Evolutionary conservation across 2,113 vertebrate species (phyloP), one percentile per base, ranked within the genome.

Genomic region (Motacilla tschutschensis): DNA sequence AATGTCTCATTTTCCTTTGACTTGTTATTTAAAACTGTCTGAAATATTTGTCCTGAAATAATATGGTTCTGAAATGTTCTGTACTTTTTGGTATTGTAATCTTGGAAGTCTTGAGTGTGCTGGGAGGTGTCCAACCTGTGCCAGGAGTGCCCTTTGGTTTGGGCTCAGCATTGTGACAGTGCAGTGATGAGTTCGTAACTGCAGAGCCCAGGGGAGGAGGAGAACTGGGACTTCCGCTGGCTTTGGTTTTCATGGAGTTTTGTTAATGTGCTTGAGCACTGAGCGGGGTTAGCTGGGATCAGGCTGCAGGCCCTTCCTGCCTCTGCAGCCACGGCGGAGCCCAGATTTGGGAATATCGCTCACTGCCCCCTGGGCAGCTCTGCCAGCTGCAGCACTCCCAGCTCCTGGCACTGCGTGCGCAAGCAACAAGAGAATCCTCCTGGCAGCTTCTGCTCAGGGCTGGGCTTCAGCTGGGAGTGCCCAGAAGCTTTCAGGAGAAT

Each of bases 21-120:
- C 51, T 71, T 88, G 75, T 76, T 94, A 93, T 85, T 94, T 95
- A 85, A 85, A 85, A 91, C 54, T 50, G 72, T 71, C 82, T 86
- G 83, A 53, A 85, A 46, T 64, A 58, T 70, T 87, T 86, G 62
- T 85, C 65, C 66, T 79, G 31, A 85, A 92, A 85, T 62, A 77
- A 66, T 24, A 19, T 0, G 8, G 65, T 93, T 89, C 72, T 94
- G 77, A 83, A 89, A 73, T 29, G 40, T 72, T 78, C 51, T 10
- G 1, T 47, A 19, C 71, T 38, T 71, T 79, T 87, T 83, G 63
- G 29, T 84, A 57, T 46, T 81, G 77, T 88, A 64, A 54, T 76
- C 58, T 29, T 48, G 79, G 57, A 33, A 89, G 31, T 33, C 12
- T 36, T 47, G 85, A 58, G 64, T 69, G 86, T 83, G 36, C 26